Base-by-base conservation (phyloP, 1,140 invertebrate genomes). In the Pseudomyrmex concolor region DNA sequence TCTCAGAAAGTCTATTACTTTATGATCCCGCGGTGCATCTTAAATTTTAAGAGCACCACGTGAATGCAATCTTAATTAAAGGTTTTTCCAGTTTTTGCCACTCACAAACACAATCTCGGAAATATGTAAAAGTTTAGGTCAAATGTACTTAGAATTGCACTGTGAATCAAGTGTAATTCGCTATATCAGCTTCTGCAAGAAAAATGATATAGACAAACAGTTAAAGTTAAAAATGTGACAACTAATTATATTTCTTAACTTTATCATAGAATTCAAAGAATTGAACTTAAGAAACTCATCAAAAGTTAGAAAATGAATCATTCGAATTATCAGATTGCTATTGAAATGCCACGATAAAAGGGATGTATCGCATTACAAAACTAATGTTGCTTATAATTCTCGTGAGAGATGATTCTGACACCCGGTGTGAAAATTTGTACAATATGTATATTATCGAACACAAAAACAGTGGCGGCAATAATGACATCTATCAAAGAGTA, bases 281-380 rank as follows among this genome's bases (percentile, higher is more conserved):
- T 85, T 76, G 62, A 84, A 68, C 22, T 54, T 19, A 34, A 54
- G 70, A 43, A 66, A 73, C 54, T 74, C 84, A 54, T 83, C 59
- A 81, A 80, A 43, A 71, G 51, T 86, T 82, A 83, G 84, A 25
- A 25, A 25, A 25, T 54, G 34, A 72, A 57, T 83, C 71, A 76
- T 83, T 83, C 64, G 70, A 64, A 83, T 67, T 25, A 64, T 45
- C 54, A 43, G 43, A 85, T 86, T 68, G 71, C 34, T 17, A 70
- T 5, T 48, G 59, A 64, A 68, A 73, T 48, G 84, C 59, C 73
- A 78, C 71, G 64, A 85, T 86, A 86, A 83, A 86, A 55, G 45
- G 50, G 71, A 86, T 86, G 86, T 83, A 86, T 86, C 59, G 84
- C 63, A 55, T 64, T 54, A n/a, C 19, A 43, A 60, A 68, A 19